Evolutionary conservation across 2,888 invertebrate species (phyloP).

Genomic region (Acanthacorydalis orientalis): DNA sequence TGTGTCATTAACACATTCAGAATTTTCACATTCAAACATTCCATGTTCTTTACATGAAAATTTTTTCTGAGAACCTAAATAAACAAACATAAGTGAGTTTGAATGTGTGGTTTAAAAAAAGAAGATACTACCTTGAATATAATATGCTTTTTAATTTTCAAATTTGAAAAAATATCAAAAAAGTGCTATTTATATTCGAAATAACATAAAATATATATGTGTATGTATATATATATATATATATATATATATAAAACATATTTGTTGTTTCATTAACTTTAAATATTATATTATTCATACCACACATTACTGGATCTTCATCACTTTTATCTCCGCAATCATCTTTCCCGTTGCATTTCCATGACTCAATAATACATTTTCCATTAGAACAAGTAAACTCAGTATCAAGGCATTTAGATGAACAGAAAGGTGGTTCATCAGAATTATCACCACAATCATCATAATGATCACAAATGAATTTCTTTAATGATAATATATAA

Average conservation of each 20-base stretch:
- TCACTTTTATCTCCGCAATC: constrained; percentile 54
- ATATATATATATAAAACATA: constrained; percentile 12
- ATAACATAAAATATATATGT: constrained; percentile 17
- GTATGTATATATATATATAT: constrained; percentile 20
- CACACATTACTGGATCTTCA: constrained; percentile 37
- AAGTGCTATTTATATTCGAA: no score
- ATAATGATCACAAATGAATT: constrained; percentile 49
- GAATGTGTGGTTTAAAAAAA: no score
- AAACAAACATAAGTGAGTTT: no score
- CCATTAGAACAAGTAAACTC: constrained; percentile 45
- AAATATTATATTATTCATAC: constrained; percentile 7
- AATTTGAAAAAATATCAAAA: no score
- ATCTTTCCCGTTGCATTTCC: constrained; percentile 52
- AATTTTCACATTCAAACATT: constrained; percentile 51
- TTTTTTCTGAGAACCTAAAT: neutral
- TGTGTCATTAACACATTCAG: constrained; percentile 49
- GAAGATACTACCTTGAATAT: no score
- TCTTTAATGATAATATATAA: constrained; percentile 17
- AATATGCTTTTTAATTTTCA: no score
- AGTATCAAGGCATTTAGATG: constrained; percentile 23
- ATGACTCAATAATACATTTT: constrained; percentile 44
- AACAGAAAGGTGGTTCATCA: constrained; percentile 45
- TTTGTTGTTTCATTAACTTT: constrained; percentile 3
- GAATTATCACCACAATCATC: constrained; percentile 50
- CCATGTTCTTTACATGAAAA: constrained; percentile 13